These are phyloP conservation scores for Esperia sulphurella DNA, from an alignment of 2,888 invertebrate species.

Conservation along the genomic window DNA sequence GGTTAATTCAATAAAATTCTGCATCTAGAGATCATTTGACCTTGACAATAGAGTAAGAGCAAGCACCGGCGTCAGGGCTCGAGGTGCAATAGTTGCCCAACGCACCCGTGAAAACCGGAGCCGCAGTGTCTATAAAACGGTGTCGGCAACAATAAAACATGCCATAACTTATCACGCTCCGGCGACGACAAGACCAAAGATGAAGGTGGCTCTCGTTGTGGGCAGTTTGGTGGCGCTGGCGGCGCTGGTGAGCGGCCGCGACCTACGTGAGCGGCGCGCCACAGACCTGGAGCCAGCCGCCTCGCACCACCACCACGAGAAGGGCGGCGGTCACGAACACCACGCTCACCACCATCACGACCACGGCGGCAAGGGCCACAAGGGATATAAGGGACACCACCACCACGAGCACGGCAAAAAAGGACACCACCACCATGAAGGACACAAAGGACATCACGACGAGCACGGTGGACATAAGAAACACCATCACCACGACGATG, in stretches of 20 bases:
- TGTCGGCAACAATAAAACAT: constrained; percentile 37
- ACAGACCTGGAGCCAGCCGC: constrained; percentile 78
- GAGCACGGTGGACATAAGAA: constrained; percentile 82
- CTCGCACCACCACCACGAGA: constrained; percentile 54
- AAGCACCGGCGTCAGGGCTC: constrained; percentile 30
- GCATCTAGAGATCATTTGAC: constrained; percentile 30
- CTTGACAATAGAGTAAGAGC: constrained; percentile 52
- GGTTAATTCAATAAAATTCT: neutral
- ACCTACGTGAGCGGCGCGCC: constrained; percentile 62
- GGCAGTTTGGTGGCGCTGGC: constrained; percentile 55
- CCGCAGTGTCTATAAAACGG: constrained; percentile 67
- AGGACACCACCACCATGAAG: constrained; percentile 86
- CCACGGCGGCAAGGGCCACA: constrained; percentile 84
- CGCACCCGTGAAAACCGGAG: constrained; percentile 50
- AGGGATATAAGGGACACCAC: constrained; percentile 84
- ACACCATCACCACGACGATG: constrained; percentile 82
- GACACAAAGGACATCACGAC: constrained; percentile 78
- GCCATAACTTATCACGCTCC: constrained; percentile 47
- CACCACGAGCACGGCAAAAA: constrained; percentile 83
- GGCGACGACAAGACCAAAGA: constrained; percentile 32
- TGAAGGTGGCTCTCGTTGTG: constrained; percentile 53
- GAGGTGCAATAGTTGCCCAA: constrained; percentile 59
- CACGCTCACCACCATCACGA: constrained; percentile 81
- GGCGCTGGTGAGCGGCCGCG: constrained; percentile 61
- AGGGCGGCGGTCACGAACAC: constrained; percentile 82